Evolutionary conservation across 92 coral and sea anemone species (phyloP).

Genomic region (Siderastrea radians): DNA sequence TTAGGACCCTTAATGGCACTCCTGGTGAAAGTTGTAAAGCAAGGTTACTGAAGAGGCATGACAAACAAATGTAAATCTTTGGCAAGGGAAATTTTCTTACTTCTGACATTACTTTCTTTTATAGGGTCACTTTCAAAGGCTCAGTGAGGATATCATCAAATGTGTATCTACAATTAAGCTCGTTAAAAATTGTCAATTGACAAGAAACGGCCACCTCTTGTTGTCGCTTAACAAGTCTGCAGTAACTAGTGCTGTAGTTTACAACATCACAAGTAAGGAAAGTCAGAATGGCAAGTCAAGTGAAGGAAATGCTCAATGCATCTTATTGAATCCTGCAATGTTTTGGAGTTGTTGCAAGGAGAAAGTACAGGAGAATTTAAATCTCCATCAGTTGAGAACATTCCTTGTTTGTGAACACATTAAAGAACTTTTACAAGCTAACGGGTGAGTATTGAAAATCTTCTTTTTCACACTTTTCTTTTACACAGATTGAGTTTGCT

Average conservation of each 20-base stretch:
- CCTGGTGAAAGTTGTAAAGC: too few species aligned
- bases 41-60: too few species aligned
- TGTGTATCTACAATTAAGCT: conserved; percentile 9
- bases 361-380: conserved; percentile 26
- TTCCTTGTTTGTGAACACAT: conserved; percentile 40
- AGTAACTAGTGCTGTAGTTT: conserved; percentile 39
- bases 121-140: conserved; percentile 12
- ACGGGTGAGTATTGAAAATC: not conserved
- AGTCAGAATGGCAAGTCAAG: conserved; percentile 38
- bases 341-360: not conserved
- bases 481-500: too few species aligned
- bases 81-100: not conserved
- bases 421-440: conserved; percentile 41
- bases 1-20: too few species aligned
- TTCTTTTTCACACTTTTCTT: too few species aligned
- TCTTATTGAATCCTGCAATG: conserved; percentile 1
- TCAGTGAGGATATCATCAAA: not conserved
- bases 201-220: conserved; percentile 58
- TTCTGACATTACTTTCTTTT: not conserved
- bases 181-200: conserved; percentile 34
- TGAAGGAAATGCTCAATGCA: not conserved
- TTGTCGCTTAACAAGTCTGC: conserved; percentile 42
- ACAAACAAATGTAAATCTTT: too few species aligned
- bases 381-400: conserved; percentile 60
- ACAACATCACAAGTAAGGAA: conserved; percentile 35